Conservation (phyloP, 1,140 invertebrate genomes). For the Ooceraea biroi region DNA sequence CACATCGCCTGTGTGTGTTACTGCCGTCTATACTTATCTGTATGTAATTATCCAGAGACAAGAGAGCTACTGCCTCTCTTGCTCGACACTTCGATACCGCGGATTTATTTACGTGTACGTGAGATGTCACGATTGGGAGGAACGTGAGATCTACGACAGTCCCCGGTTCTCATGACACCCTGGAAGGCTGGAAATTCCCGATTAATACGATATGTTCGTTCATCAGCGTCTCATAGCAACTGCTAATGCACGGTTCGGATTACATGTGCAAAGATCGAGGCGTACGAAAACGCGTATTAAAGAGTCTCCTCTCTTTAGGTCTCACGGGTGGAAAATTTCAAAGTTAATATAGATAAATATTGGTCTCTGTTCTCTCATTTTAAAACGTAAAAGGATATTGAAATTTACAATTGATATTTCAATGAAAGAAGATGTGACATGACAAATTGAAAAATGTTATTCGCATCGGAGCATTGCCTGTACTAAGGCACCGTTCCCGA, state of each 20-base stretch:
- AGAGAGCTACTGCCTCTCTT: conserved; percentile 19
- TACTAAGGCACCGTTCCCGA: neutral
- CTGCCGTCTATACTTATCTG: conserved; percentile 22
- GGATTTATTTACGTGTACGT: conserved; percentile 39
- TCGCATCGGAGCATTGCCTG: neutral
- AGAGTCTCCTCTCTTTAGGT: too few species aligned
- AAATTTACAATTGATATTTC: neutral
- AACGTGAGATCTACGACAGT: conserved; percentile 50
- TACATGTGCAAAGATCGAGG: neutral
- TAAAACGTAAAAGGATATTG: neutral
- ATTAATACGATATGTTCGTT: conserved; percentile 45
- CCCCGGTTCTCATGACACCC: conserved; percentile 34
- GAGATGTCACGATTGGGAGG: conserved; percentile 40
- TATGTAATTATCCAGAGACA: conserved; percentile 55
- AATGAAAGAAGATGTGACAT: neutral
- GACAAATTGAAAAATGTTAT: neutral
- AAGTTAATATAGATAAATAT: neutral
- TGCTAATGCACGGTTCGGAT: conserved; percentile 41
- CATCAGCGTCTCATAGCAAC: conserved; percentile 8
- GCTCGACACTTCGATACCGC: neutral
- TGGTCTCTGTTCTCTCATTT: neutral
- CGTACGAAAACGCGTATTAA: neutral
- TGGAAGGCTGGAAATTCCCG: conserved; percentile 42
- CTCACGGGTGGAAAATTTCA: neutral
- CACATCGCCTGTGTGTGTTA: conserved; percentile 25